Evolutionary conservation across 1,140 invertebrate genomes (phyloP).

Genomic region (Tenebrio molitor): DNA sequence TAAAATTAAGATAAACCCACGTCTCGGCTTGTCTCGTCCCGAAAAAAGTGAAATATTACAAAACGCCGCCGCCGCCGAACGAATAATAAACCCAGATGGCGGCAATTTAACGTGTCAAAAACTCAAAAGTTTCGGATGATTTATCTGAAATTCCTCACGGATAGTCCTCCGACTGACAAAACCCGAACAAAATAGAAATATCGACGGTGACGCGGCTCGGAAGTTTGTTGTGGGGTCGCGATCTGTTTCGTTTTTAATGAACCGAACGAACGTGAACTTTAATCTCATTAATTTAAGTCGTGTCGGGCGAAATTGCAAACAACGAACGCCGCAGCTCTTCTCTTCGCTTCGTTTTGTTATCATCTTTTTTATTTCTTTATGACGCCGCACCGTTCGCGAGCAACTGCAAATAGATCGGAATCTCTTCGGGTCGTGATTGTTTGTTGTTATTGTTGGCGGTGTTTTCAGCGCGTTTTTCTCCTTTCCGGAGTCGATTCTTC

Average conservation of each 20-base stretch:
- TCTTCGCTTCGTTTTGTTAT: too few relatives aligned
- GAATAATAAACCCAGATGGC: not conserved
- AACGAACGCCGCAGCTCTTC: not conserved
- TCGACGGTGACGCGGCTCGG: conserved; percentile 10
- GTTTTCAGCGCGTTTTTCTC: too few relatives aligned
- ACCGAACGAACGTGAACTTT: conserved; percentile 1
- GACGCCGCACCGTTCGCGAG: not conserved
- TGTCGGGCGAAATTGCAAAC: not conserved
- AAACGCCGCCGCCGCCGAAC: not conserved
- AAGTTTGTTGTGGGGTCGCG: conserved; percentile 5
- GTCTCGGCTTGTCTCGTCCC: not conserved
- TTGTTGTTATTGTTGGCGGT: not conserved
- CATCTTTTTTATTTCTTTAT: not conserved
- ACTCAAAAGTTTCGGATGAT: conserved; percentile 1
- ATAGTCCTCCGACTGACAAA: not conserved
- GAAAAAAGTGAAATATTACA: conserved; percentile 26
- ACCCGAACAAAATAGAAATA: conserved; percentile 7
- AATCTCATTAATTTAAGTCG: conserved; percentile 6
- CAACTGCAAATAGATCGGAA: not conserved
- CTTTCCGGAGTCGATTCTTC: too few relatives aligned
- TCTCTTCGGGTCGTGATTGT: not conserved
- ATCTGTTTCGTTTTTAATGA: conserved; percentile 29
- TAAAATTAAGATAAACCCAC: conserved; percentile 39
- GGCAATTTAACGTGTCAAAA: conserved; percentile 35
- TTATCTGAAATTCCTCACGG: conserved; percentile 28